Percentiles rank a stretch among this genome's conserved stretches.
Evolutionary conservation across 1,140 invertebrate species (phyloP).

Genomic region (Bombus picipes): DNA sequence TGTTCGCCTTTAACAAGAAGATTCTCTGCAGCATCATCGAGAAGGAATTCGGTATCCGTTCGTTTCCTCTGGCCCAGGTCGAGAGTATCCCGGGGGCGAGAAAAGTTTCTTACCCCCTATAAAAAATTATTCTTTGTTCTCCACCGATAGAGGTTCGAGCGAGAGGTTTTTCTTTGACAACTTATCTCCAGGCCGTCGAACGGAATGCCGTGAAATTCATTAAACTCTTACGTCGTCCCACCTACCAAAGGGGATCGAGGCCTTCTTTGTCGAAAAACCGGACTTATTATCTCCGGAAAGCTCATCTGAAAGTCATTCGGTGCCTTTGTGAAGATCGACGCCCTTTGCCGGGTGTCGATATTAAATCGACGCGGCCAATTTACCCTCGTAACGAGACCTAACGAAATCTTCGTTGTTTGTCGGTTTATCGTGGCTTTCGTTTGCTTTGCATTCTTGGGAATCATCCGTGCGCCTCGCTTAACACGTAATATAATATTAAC

Average conservation of each 20-base stretch:
- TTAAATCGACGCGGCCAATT: conserved; percentile 35
- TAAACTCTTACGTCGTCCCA: conserved; percentile 18
- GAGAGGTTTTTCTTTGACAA: neutral
- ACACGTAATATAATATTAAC: too few species aligned
- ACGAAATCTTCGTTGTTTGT: neutral
- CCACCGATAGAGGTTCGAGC: too few species aligned
- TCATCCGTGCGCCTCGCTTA: too few species aligned
- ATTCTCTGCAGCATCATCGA: conserved; percentile 18
- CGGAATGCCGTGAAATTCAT: conserved; percentile 54
- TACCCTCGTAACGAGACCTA: neutral
- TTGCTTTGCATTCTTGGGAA: neutral
- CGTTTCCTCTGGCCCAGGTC: neutral
- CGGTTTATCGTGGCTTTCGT: neutral
- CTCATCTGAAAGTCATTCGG: conserved; percentile 53
- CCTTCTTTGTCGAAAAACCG: neutral
- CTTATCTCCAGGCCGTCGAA: conserved; percentile 4
- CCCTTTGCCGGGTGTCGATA: neutral
- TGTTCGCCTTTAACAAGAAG: conserved; percentile 9
- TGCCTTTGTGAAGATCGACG: conserved; percentile 40
- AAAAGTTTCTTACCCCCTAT: neutral
- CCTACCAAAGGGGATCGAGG: neutral
- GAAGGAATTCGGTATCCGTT: conserved; percentile 28
- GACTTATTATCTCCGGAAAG: conserved; percentile 30
- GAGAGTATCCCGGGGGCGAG: neutral
- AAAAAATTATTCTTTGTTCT: conserved; percentile 37